A percentile compares a stretch with the other conserved stretches of the same genome.
Conservation (phyloP, 2,797 vertebrate genomes). For the Anolis apletophallus region DNA sequence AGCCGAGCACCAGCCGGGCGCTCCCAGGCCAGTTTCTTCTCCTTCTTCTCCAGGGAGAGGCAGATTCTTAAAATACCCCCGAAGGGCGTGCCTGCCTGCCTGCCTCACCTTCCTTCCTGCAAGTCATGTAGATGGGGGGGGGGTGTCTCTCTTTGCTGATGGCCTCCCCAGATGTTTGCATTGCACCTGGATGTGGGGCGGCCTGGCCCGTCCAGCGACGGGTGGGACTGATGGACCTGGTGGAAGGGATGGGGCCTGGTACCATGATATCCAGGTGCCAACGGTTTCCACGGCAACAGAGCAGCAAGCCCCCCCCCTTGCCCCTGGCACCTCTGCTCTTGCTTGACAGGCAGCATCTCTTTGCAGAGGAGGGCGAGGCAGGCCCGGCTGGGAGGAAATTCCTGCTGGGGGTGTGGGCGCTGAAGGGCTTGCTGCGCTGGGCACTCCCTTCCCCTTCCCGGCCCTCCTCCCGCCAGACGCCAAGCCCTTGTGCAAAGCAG, state of each 20-base stretch:
- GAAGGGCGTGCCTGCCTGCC: no score
- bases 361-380: slow-evolving; percentile 10
- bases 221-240: no score
- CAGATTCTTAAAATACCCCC: no score
- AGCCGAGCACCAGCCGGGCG: no score
- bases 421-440: not conserved
- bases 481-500: no score
- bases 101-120: no score
- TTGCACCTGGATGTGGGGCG: not conserved
- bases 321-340: not conserved
- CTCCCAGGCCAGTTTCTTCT: no score
- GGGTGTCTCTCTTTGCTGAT: not conserved
- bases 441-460: not conserved
- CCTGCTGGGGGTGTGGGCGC: slow-evolving; percentile 27
- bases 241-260: not conserved
- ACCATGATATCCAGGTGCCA: not conserved
- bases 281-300: not conserved
- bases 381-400: slow-evolving; percentile 44
- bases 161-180: not conserved
- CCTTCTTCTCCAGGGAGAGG: no score
- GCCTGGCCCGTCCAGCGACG: not conserved
- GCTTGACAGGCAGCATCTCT: no score
- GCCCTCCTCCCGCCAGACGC: no score
- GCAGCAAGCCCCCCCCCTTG: not conserved
- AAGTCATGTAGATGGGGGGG: no score